phyloP scores from a whole-genome alignment of 2,888 invertebrate species.

The Parapristionchus giblindavisi region DNA sequence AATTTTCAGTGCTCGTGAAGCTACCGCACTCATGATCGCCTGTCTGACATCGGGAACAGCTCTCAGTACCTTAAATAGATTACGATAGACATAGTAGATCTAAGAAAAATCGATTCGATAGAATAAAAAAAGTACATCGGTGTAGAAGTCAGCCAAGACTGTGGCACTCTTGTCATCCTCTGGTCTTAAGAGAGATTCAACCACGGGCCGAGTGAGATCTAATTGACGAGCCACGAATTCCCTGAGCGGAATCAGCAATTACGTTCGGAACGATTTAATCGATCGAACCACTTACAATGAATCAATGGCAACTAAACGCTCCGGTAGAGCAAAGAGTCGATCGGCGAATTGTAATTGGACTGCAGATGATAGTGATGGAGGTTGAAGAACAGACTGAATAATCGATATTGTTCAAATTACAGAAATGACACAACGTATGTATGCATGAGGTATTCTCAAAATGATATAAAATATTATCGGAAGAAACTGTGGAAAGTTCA shows the following conservation, averaged over 20 bases:
- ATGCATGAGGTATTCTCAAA: no score
- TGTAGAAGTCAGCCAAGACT: slow-evolving; percentile 55
- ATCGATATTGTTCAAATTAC: no score
- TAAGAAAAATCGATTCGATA: background rate
- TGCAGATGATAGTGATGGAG: slow-evolving; percentile 46
- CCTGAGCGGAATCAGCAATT: slow-evolving; percentile 58
- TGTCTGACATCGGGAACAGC: slow-evolving; percentile 42
- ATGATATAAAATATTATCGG: no score
- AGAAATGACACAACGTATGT: no score
- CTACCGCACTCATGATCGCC: slow-evolving; percentile 50
- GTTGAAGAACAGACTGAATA: slow-evolving; percentile 9
- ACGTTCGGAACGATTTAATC: background rate
- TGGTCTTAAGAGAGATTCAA: slow-evolving; percentile 81
- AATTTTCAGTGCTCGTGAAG: slow-evolving; percentile 54
- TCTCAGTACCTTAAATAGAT: slow-evolving; percentile 41
- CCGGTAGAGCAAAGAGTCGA: slow-evolving; percentile 83
- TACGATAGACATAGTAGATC: background rate
- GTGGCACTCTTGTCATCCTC: slow-evolving; percentile 40
- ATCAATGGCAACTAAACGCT: slow-evolving; percentile 89
- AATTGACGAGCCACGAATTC: slow-evolving; percentile 89
- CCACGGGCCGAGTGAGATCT: slow-evolving; percentile 83
- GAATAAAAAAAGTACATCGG: slow-evolving; percentile 43
- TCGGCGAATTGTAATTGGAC: slow-evolving; percentile 73
- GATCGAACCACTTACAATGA: slow-evolving; percentile 76
- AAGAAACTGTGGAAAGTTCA: no score